Evolutionary conservation across 1,140 invertebrate species (phyloP).

Genomic region (Phthorimaea operculella): DNA sequence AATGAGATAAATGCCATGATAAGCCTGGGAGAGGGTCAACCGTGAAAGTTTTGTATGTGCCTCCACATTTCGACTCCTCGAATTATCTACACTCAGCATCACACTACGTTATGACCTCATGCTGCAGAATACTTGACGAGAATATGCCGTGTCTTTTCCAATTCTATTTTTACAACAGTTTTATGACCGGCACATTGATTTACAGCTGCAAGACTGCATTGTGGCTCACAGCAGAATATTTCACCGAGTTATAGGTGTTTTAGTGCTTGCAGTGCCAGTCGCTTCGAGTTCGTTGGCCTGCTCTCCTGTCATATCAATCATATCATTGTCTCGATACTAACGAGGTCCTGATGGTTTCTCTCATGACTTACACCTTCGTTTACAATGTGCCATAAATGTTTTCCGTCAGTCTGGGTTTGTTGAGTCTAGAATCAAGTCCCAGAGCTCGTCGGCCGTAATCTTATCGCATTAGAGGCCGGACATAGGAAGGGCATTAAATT

Average conservation of each 20-base stretch:
- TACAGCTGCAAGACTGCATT: constrained; percentile 39
- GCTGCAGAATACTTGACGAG: constrained; percentile 3
- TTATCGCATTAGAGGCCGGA: constrained; percentile 65
- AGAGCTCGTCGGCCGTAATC: constrained; percentile 43
- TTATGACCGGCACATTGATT: constrained; percentile 40
- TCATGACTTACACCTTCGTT: not conserved
- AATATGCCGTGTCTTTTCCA: constrained; percentile 15
- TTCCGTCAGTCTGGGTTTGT: not conserved
- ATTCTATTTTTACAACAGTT: constrained; percentile 40
- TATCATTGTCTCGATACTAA: constrained; percentile 21
- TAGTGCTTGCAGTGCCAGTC: constrained; percentile 44
- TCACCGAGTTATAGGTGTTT: constrained; percentile 39
- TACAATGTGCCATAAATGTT: not conserved
- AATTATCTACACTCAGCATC: not conserved
- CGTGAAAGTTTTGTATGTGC: constrained; percentile 29
- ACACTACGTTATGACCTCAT: not conserved
- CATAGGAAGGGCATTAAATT: constrained; percentile 67
- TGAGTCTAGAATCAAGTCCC: constrained; percentile 17
- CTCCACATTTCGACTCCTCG: not conserved
- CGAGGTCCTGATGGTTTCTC: constrained; percentile 10
- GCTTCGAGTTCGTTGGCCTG: constrained; percentile 41
- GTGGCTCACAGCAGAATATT: constrained; percentile 48
- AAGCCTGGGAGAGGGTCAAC: constrained; percentile 26
- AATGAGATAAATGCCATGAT: constrained; percentile 49
- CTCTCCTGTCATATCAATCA: constrained; percentile 36